Evolutionary conservation across 2,888 invertebrate species (phyloP).

Genomic region (Danaus chrysippus): DNA sequence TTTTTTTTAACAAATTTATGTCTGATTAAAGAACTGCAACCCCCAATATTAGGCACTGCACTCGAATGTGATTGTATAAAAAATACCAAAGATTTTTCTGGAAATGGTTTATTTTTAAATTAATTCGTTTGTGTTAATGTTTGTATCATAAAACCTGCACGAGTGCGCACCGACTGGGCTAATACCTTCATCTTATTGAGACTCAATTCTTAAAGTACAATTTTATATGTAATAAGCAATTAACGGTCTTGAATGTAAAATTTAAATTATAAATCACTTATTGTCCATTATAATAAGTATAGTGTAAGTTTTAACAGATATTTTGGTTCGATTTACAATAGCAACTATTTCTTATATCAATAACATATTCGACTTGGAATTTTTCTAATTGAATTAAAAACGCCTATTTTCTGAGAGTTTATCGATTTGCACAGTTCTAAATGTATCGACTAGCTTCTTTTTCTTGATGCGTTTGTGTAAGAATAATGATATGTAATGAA

Average conservation of each 20-base stretch:
- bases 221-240: not conserved
- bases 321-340: conserved; percentile 31
- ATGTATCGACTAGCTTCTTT: conserved; percentile 3
- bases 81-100: no score
- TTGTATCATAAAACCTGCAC: no score
- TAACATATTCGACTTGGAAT: conserved; percentile 12
- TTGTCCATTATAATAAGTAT: conserved; percentile 34
- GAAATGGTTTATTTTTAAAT: no score
- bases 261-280: conserved; percentile 15
- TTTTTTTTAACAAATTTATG: no score
- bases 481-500: conserved; percentile 15
- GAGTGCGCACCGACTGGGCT: not conserved
- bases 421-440: conserved; percentile 14
- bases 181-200: conserved; percentile 2
- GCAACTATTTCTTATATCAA: conserved; percentile 23
- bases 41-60: no score
- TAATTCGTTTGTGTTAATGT: no score
- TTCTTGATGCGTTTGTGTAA: conserved; percentile 2
- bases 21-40: no score
- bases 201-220: conserved; percentile 6
- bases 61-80: no score
- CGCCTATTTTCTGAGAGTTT: conserved; percentile 34
- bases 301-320: conserved; percentile 33
- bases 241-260: conserved; percentile 17
- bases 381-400: conserved; percentile 18